These are phyloP conservation scores for Lepidurus apus DNA, from an alignment of 1,140 invertebrate species.

Conservation along the genomic window DNA sequence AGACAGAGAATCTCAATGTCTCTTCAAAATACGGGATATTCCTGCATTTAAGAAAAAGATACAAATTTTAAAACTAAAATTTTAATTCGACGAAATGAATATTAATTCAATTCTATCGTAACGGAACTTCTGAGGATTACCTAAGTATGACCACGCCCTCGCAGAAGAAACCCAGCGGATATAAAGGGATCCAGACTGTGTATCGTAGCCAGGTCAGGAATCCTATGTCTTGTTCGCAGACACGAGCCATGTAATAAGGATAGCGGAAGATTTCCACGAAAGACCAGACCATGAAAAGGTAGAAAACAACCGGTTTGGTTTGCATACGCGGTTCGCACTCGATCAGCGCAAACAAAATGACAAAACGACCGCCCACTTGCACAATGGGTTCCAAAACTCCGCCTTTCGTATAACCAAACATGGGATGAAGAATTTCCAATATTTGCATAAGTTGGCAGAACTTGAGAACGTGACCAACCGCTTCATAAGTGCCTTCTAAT, in stretches of 20 bases:
- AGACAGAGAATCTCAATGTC: constrained; percentile 66
- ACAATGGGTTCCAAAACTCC: constrained; percentile 51
- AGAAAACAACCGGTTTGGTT: constrained; percentile 76
- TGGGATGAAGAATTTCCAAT: constrained; percentile 81
- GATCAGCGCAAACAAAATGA: constrained; percentile 78
- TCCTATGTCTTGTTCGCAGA: constrained; percentile 65
- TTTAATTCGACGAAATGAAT: no score
- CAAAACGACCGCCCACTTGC: constrained; percentile 64
- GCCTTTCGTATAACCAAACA: constrained; percentile 81
- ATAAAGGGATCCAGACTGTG: constrained; percentile 85
- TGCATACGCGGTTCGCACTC: constrained; percentile 79
- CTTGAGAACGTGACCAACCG: constrained; percentile 72
- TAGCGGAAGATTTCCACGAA: constrained; percentile 78
- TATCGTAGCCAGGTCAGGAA: constrained; percentile 88
- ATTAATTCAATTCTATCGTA: no score
- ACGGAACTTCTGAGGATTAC: constrained; percentile 35
- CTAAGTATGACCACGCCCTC: constrained; percentile 74
- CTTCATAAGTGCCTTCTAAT: constrained; percentile 64
- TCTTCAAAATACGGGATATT: constrained; percentile 87
- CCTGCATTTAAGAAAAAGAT: constrained; percentile 42
- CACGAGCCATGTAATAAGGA: constrained; percentile 80
- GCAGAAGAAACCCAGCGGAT: constrained; percentile 80
- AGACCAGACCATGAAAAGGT: constrained; percentile 76
- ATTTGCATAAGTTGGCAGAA: constrained; percentile 75
- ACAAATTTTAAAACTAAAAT: neutral